Conservation (phyloP, 2,113 vertebrate genomes). For the Rallus limicola region DNA sequence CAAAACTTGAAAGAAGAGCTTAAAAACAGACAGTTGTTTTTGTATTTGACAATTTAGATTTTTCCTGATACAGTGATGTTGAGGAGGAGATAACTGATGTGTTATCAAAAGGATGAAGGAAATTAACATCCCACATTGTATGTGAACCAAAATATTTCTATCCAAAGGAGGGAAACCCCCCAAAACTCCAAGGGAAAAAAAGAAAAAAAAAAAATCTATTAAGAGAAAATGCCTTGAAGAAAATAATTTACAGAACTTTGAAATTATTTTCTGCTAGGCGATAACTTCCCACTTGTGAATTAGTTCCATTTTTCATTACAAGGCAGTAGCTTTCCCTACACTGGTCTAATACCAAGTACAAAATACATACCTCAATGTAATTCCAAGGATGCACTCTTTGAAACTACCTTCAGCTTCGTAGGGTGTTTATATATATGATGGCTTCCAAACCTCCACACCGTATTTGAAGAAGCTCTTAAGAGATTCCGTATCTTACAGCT, state of each 20-base stretch:
- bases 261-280: not conserved
- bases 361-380: not conserved
- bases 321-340: not conserved
- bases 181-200: not conserved
- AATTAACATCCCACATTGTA: not conserved
- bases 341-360: not conserved
- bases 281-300: not conserved
- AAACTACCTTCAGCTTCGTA: not conserved
- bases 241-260: not conserved
- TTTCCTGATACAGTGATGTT: not conserved
- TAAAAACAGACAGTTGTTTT: not conserved
- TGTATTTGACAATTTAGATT: not conserved
- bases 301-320: not conserved
- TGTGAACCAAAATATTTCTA: not conserved
- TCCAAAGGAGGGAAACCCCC: rapidly evolving
- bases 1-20: not conserved
- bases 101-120: not conserved
- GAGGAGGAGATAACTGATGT: not conserved
- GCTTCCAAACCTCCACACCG: not conserved
- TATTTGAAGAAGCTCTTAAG: not conserved
- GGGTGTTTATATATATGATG: not conserved
- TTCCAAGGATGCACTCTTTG: not conserved
- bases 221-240: not conserved
- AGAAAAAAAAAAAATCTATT: not conserved
- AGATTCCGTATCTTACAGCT: not conserved